Conservation (phyloP, 2,113 vertebrate genomes). For the Mustelus asterias region DNA sequence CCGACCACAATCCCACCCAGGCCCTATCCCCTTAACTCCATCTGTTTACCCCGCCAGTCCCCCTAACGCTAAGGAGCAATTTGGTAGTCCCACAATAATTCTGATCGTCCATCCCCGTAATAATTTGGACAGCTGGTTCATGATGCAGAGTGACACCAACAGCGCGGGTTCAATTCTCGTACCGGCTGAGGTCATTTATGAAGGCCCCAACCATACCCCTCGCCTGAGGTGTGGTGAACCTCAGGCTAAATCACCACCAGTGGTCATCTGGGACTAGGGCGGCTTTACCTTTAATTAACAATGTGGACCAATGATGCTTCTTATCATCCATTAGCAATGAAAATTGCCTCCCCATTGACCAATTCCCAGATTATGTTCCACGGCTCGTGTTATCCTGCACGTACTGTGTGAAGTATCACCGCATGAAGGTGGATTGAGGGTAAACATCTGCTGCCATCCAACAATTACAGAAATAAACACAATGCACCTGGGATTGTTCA, state of each 20-base stretch:
- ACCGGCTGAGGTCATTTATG: too few relatives aligned
- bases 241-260: too few relatives aligned
- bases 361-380: neutral
- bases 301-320: neutral
- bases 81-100: neutral
- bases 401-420: neutral
- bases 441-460: slow-evolving; percentile 18
- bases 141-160: too few relatives aligned
- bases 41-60: too few relatives aligned
- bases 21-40: too few relatives aligned
- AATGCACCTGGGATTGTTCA: neutral
- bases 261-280: too few relatives aligned
- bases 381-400: neutral
- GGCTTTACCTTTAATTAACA: neutral
- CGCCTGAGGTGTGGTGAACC: too few relatives aligned
- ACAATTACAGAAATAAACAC: slow-evolving; percentile 25
- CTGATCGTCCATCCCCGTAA: neutral
- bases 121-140: neutral
- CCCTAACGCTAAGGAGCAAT: too few relatives aligned
- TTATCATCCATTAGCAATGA: neutral
- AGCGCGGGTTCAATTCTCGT: too few relatives aligned
- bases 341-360: neutral
- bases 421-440: neutral
- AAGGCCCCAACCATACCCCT: too few relatives aligned
- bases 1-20: too few relatives aligned